These are phyloP conservation scores for Cynaeus angustus DNA, from an alignment of 2,888 invertebrate genomes.

Conservation along the genomic window DNA sequence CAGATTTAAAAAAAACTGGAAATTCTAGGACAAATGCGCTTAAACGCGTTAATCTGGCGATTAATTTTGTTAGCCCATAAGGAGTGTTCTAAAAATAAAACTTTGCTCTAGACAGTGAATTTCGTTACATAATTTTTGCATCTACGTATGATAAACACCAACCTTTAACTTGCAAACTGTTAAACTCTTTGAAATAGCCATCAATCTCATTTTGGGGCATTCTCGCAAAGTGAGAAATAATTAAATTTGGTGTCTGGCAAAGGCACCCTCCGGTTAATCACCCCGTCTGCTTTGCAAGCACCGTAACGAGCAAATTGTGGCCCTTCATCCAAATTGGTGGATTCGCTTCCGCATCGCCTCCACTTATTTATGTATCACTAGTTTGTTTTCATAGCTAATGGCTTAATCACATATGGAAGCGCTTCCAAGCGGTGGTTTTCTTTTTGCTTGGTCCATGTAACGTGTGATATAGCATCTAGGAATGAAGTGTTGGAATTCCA, in stretches of 20 bases:
- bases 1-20: no score
- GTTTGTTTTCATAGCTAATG: constrained; percentile 49
- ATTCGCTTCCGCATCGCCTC: constrained; percentile 43
- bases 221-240: not conserved
- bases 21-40: no score
- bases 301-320: constrained; percentile 6
- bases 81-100: not conserved
- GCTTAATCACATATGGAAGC: constrained; percentile 48
- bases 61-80: no score
- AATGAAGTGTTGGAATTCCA: constrained; percentile 47
- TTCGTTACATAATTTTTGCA: not conserved
- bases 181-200: constrained; percentile 3
- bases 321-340: constrained; percentile 9
- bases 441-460: constrained; percentile 39
- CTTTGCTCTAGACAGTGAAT: not conserved
- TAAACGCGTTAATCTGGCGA: no score
- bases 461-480: constrained; percentile 40
- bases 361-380: constrained; percentile 37
- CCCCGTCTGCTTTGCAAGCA: constrained; percentile 7
- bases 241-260: constrained; percentile 11
- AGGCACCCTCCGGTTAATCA: constrained; percentile 22
- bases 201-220: constrained; percentile 5
- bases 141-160: no score
- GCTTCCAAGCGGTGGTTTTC: constrained; percentile 31
- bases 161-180: not conserved